phyloP scores from a whole-genome alignment of 2,113 vertebrate species.

The Cichladusa arquata region DNA sequence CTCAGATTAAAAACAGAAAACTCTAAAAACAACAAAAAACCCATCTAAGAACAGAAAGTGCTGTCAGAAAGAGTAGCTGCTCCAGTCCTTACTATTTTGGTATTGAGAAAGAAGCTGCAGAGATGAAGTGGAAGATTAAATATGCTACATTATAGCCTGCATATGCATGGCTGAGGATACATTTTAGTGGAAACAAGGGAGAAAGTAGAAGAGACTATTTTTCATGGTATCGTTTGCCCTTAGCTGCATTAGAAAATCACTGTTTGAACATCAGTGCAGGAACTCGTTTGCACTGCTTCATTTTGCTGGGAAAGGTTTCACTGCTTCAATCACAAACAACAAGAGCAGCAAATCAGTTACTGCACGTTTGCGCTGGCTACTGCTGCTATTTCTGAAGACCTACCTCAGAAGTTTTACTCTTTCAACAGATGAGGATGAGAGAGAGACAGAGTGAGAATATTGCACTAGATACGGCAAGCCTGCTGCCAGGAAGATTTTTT shows the following conservation, averaged over 20 bases:
- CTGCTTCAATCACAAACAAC: constrained; percentile 43
- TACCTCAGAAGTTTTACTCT: constrained; percentile 54
- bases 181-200: background rate
- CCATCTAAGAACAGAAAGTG: constrained; percentile 22
- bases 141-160: constrained; percentile 49
- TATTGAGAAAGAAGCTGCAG: constrained; percentile 39
- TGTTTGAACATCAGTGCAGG: background rate
- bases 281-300: constrained; percentile 18
- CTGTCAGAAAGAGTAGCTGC: constrained; percentile 54
- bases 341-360: constrained; percentile 65
- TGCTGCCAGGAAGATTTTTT: constrained; percentile 52
- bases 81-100: constrained; percentile 59
- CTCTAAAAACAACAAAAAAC: constrained; percentile 48
- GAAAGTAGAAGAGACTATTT: constrained; percentile 13
- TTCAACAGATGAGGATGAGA: constrained; percentile 59
- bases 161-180: constrained; percentile 15
- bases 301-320: constrained; percentile 58
- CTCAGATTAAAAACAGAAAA: constrained; percentile 61
- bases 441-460: constrained; percentile 43
- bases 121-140: constrained; percentile 64
- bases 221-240: background rate
- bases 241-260: background rate
- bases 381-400: constrained; percentile 59
- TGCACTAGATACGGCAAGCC: constrained; percentile 50
- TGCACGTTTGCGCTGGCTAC: constrained; percentile 61